These are phyloP conservation scores for Phrynosoma platyrhinos DNA, from an alignment of 2,113 vertebrate species.

Conservation along the genomic window DNA sequence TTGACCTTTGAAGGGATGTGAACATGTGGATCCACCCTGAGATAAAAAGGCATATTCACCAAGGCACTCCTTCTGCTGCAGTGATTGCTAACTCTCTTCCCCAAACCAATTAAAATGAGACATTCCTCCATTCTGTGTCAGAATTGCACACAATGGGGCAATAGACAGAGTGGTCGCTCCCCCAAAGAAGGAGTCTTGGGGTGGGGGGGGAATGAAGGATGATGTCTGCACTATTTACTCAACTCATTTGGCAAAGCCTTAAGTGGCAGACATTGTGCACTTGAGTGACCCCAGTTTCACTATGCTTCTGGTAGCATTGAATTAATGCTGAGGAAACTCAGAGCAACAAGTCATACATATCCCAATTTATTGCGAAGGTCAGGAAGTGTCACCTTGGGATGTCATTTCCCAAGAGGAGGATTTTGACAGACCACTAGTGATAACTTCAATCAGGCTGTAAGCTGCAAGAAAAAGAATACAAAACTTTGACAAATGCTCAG, in stretches of 20 bases:
- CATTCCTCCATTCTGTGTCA: not conserved
- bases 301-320: not conserved
- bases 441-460: not conserved
- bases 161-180: slow-evolving; percentile 2
- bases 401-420: not conserved
- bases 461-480: not conserved
- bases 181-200: slow-evolving; percentile 2
- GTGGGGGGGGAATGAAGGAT: slow-evolving; percentile 5
- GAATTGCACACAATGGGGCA: not conserved
- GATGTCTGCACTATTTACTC: not conserved
- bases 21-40: not conserved
- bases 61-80: not conserved
- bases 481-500: not conserved
- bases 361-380: not conserved
- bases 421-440: not conserved
- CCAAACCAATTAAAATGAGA: not conserved
- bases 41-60: not conserved
- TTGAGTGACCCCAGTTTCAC: not conserved
- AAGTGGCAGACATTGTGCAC: not conserved
- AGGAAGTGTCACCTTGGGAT: not conserved
- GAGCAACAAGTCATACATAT: not conserved
- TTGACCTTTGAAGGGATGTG: not conserved
- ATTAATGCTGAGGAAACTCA: not conserved
- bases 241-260: not conserved
- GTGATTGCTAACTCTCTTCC: accelerated